A percentile compares a stretch with the other conserved stretches of the same genome.
Evolutionary conservation across 2,888 invertebrate genomes (phyloP).

Genomic region (Pheosia tremula): DNA sequence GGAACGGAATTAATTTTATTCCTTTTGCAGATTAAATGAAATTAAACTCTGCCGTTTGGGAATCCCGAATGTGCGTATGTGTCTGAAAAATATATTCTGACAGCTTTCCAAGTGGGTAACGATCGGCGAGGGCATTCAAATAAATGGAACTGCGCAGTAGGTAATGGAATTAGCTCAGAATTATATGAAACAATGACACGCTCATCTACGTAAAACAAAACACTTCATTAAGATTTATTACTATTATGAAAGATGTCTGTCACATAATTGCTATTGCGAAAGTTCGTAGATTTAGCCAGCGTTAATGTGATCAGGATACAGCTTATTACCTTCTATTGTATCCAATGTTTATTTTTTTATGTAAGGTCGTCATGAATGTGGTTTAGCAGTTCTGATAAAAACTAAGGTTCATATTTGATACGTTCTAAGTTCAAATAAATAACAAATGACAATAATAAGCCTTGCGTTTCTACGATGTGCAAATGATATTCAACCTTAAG

Average conservation of each 20-base stretch:
- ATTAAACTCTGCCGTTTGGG: conserved; percentile 22
- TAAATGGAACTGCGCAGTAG: neutral
- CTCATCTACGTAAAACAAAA: neutral
- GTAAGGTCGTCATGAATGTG: too few species aligned
- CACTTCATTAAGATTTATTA: neutral
- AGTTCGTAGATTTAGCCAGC: neutral
- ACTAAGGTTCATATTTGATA: too few species aligned
- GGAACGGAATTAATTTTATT: conserved; percentile 38
- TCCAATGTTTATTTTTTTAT: too few species aligned
- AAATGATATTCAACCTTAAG: too few species aligned
- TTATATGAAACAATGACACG: neutral
- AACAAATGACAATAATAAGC: too few species aligned
- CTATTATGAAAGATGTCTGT: conserved; percentile 3
- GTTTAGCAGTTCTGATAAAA: too few species aligned
- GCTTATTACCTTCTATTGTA: too few species aligned
- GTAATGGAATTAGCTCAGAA: conserved; percentile 1
- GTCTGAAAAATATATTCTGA: conserved; percentile 11
- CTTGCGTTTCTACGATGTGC: too few species aligned
- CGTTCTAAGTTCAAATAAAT: too few species aligned
- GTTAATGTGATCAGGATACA: too few species aligned
- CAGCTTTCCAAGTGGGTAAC: conserved; percentile 10
- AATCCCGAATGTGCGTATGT: conserved; percentile 21
- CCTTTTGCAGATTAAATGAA: conserved; percentile 49
- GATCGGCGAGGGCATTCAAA: neutral
- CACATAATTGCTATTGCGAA: neutral